Conservation (phyloP, 2,797 vertebrate genomes). For the Acanthis flammea region DNA sequence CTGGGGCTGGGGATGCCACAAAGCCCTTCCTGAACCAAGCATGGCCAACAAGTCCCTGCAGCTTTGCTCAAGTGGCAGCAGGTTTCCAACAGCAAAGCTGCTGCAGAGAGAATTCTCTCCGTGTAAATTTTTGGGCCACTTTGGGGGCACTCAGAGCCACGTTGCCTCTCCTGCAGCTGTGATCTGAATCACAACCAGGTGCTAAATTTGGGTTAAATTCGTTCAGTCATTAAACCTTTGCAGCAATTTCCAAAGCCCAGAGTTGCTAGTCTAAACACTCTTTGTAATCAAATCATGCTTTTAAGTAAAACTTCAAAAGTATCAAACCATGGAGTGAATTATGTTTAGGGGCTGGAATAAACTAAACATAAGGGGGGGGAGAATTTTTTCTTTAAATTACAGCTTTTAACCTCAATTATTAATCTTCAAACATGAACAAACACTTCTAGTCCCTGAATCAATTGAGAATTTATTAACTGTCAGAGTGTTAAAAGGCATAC, state of each 20-base stretch:
- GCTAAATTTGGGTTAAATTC: background rate
- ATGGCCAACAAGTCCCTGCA: background rate
- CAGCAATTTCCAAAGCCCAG: background rate
- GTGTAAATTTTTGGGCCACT: background rate
- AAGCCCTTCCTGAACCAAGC: background rate
- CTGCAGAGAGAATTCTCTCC: background rate
- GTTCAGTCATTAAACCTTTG: background rate
- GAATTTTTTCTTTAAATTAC: background rate
- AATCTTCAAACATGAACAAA: conserved; percentile 48
- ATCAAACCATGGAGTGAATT: background rate
- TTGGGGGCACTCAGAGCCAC: background rate
- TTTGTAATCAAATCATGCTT: background rate
- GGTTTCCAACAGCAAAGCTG: background rate
- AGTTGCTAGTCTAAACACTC: background rate
- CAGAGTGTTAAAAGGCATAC: conserved; percentile 48
- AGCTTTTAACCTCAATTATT: conserved; percentile 29
- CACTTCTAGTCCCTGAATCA: conserved; percentile 15
- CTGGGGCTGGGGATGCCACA: background rate
- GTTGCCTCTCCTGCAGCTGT: background rate
- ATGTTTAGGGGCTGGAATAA: background rate
- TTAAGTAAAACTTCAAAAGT: background rate
- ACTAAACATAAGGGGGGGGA: background rate
- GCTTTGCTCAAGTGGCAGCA: background rate
- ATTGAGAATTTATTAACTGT: conserved; percentile 51
- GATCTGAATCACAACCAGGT: background rate